phyloP scores from a whole-genome alignment of 2,113 vertebrate species.

The Trematomus loennbergii region DNA sequence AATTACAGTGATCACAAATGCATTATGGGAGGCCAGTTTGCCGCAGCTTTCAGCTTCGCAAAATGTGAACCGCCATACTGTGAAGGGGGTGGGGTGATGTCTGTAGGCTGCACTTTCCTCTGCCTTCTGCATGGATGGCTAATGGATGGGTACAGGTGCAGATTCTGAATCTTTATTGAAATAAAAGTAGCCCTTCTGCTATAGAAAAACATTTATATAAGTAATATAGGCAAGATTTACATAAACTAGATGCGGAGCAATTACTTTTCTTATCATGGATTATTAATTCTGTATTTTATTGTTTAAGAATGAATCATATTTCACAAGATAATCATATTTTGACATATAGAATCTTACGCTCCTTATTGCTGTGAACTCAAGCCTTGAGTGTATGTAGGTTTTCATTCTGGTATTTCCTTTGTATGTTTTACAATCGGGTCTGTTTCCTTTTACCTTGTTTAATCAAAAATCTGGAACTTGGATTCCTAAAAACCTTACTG shows the following conservation, averaged over 20 bases:
- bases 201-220: neutral
- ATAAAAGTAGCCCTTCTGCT: no score
- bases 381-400: neutral
- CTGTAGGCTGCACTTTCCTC: slow-evolving; percentile 14
- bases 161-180: neutral
- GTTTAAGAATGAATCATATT: neutral
- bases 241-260: neutral
- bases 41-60: slow-evolving; percentile 12
- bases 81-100: neutral
- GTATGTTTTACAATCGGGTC: neutral
- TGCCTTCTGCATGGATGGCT: neutral
- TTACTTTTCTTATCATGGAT: neutral
- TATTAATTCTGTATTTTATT: neutral
- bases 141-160: neutral
- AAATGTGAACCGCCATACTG: slow-evolving; percentile 7
- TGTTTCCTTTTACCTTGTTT: no score
- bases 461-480: no score
- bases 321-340: neutral
- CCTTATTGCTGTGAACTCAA: neutral
- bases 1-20: slow-evolving; percentile 78
- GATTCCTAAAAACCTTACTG: no score
- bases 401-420: neutral
- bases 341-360: neutral
- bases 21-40: slow-evolving; percentile 55
- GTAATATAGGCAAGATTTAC: neutral